Base-by-base conservation (phyloP, 2,113 vertebrate species). In the Varanus salvator region DNA sequence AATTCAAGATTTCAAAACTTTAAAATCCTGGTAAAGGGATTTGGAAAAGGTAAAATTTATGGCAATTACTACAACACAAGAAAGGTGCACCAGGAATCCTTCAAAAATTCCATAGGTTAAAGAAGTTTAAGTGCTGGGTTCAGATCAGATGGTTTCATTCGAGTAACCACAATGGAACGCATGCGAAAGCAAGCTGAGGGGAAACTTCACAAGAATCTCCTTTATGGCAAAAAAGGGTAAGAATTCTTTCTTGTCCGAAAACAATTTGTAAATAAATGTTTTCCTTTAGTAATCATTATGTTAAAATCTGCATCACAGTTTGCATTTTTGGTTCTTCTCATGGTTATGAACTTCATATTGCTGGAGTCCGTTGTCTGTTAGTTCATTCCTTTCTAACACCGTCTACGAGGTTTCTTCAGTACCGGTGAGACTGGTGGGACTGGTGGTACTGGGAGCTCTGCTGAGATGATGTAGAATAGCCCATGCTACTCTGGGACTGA, bases 401-500 rank as follows among this genome's bases (percentile, higher is more conserved):
- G 92, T 90, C 92, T 34, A 86, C 54, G 76, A 85, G 85, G 89
- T 52, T 91, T 52, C 89, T 84, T 99, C 97, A 99, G 98, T 99
- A 99, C 94, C 99, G 98, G 94, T 99, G 98, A 87, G 98, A 97
- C 96, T 98, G 98, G 93, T 99, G 99, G 93, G 98, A 98, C 0
- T 97, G 94, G 91, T 98, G 97, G 95, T 99, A 99, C 97, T 99
- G 99, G 81, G 98, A 97, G 92, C 98, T 98, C 97, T 99, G 99
- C 97, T 99, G 99, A 96, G 99, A 98, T 0, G 98, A 98, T 0
- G 99, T 98, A 7, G 98, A 98, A 96, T 99, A 99, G 96, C 99
- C 98, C 95, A 99, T 97, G 91, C 98, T 98, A 97, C 97, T 98
- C 97, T 99, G 99, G 94, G 99, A 97, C 97, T 99, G 99, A 90